Base-by-base conservation (phyloP, 2,888 invertebrate genomes). In the Platypus cylindrus region DNA sequence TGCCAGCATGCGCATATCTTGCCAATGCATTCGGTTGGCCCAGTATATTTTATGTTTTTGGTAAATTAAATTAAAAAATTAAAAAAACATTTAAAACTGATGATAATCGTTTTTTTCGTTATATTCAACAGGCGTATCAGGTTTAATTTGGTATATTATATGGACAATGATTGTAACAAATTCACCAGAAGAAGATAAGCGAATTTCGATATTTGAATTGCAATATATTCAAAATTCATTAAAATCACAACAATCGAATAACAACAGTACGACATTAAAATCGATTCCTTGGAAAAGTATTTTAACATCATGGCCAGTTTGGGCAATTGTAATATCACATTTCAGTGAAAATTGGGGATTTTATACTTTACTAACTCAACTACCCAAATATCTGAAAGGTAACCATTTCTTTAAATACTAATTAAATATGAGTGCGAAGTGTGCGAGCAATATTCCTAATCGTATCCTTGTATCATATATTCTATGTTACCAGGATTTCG, bases 261-360 rank as follows among this genome's bases (percentile, higher is more conserved):
- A n/a, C n/a, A n/a, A n/a, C n/a, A n/a, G n/a, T n/a, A n/a, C n/a
- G n/a, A n/a, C n/a, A n/a, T n/a, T n/a, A n/a, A n/a, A n/a, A n/a
- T n/a, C n/a, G n/a, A 78, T 81, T 57, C 87, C 87, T 0, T 87
- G 87, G 87, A 68, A 67, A 36, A 65, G 70, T 2, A 81, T 89
- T 54, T 62, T 86, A 30, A 73, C 68, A 0, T 87, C 86, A 0
- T 65, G 70, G 33, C 77, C 86, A 0, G 83, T 87, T 8, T 87
- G 84, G 78, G 84, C 86, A 0, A 83, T 87, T 23, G 73, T 82
- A 1, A 70, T 75, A 32, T 82, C 86, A 1, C 86, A 87, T 58
- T 85, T 86, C 61, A 78, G 83, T 17, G 86, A 87, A 58, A 86
- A 86, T 60, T 87, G 87, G 87, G 87, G 87, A 3, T 86, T 86